Base-by-base conservation (phyloP, 1,140 invertebrate species). In the Diorhabda sublineata region DNA sequence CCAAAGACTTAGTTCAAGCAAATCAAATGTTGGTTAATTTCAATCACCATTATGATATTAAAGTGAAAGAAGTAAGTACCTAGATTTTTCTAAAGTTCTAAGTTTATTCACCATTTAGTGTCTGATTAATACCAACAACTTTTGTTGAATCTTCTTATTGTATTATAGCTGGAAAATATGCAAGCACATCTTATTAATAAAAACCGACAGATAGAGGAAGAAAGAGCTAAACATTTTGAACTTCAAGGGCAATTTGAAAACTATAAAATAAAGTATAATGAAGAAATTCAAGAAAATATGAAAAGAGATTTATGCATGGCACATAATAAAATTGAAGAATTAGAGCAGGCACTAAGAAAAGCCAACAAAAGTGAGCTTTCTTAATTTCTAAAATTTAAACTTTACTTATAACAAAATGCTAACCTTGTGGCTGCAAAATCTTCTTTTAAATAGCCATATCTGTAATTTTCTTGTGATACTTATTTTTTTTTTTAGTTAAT, bases 11-110 rank as follows among this genome's bases (percentile, higher is more conserved):
- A 42, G 71, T 78, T 2, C 75, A 79, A 69, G 77, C 77, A 6
- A 79, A 79, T 72, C 71, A 73, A 42, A 75, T 79, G 75, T 61
- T 79, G 9, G 76, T 79, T 3, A 75, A 73, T 61, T 79, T 79
- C 61, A 79, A 77, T 70, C 70, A 72, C 9, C 74, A 76, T 11
- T 78, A 74, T 56, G 77, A 79, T 71, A 58, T 58, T 8, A 67
- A 77, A 52, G 45, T 64, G 5, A 71, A 76, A 68, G 71, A 78
- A 70, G 75, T 77, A 63, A 61, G 8, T 58, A 11, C 9, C 45
- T 9, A 66, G 43, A 5, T 11, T 2, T 26, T 26, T 26, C 26
- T 26, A 26, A 26, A 26, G 26, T 26, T 26, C 26, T 26, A 26
- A 26, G 26, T 26, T 26, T 26, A 26, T 26, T 26, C 26, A 26